A percentile compares a stretch with the other conserved stretches of the same genome.
These are phyloP conservation scores for Lophotis ruficrista DNA, from an alignment of 2,113 vertebrate species.

Conservation along the genomic window DNA sequence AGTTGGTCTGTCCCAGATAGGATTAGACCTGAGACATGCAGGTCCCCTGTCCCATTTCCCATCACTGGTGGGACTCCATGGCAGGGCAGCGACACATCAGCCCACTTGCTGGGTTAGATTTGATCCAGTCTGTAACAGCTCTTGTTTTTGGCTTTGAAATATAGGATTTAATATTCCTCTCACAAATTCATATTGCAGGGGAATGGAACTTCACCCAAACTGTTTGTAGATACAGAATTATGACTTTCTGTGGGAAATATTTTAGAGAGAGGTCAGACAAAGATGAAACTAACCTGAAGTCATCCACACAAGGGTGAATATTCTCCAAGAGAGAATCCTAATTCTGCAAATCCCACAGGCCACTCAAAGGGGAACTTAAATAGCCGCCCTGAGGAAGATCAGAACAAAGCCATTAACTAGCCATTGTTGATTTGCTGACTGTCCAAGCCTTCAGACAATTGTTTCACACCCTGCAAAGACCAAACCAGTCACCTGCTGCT, in stretches of 20 bases:
- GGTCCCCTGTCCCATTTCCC: neutral
- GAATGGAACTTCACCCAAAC: neutral
- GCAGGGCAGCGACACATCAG: neutral
- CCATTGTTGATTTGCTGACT: neutral
- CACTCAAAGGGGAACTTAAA: neutral
- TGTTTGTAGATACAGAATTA: neutral
- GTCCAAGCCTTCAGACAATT: neutral
- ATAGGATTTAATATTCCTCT: neutral
- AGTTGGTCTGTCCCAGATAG: neutral
- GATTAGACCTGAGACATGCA: neutral
- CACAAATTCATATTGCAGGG: neutral
- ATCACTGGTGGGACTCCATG: neutral
- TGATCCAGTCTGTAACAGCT: neutral
- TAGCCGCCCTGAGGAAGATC: neutral
- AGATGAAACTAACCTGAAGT: neutral
- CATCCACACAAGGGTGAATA: neutral
- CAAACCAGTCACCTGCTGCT: neutral
- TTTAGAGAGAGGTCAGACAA: neutral
- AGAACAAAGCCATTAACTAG: neutral
- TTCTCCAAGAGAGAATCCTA: fast-evolving
- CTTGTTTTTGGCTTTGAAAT: neutral
- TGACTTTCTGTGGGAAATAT: neutral
- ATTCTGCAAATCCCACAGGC: neutral
- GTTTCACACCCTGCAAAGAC: neutral
- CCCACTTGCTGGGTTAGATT: no score